Evolutionary conservation across 2,113 vertebrate species (phyloP).

Genomic region (Sylvilagus bachmani): DNA sequence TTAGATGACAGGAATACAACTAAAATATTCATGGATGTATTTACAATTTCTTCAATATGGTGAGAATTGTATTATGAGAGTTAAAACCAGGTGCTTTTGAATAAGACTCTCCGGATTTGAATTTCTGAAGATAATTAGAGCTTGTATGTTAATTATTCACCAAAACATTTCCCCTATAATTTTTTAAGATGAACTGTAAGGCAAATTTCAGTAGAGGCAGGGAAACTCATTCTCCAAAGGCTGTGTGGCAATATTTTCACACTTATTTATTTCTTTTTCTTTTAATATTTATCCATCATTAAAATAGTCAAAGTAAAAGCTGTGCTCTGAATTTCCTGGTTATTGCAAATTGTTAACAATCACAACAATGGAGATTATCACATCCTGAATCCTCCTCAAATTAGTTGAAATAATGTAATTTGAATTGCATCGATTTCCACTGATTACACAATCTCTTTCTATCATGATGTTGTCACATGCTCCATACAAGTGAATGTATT

Average conservation of each 20-base stretch:
- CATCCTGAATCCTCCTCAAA: not conserved
- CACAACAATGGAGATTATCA: not conserved
- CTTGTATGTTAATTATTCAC: not conserved
- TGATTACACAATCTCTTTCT: not conserved
- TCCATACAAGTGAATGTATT: not conserved
- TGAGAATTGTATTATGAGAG: not conserved
- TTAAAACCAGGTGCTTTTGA: not conserved
- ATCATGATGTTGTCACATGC: not conserved
- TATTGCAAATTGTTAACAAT: not conserved
- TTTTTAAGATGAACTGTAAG: not conserved
- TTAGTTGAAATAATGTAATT: not conserved
- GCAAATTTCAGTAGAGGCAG: not conserved
- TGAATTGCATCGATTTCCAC: not conserved
- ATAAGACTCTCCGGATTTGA: not conserved
- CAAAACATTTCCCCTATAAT: not conserved
- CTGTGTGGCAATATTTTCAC: not conserved
- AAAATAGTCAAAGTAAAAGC: not conserved
- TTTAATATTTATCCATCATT: conserved; percentile 13
- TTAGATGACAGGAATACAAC: not conserved
- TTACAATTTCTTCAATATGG: not conserved
- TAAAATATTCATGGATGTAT: not conserved
- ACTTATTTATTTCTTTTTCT: not conserved
- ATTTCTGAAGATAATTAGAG: not conserved
- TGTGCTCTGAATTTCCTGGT: not conserved
- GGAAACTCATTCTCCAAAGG: not conserved